Base-by-base conservation (phyloP, 2,113 vertebrate genomes). In the Phasianus colchicus region DNA sequence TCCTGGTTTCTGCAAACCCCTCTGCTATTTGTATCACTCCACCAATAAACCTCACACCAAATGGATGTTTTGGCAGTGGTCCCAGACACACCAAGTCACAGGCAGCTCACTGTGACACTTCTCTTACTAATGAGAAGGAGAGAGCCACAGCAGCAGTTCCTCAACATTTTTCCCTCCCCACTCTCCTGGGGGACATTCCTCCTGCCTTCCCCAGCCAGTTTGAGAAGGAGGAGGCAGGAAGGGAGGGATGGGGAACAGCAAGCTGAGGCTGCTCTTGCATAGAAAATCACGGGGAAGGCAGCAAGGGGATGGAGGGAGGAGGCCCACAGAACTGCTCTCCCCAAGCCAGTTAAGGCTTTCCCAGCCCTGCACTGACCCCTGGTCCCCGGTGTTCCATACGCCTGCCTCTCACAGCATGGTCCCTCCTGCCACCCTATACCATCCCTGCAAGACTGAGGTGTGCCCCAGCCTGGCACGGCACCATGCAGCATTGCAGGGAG, bases 1-100 rank as follows among this genome's bases (percentile, higher is more conserved):
- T 24, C 63, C 78, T 32, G 34, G 45, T 77, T 92, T 91, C 75
- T 88, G 47, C 2, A 3, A 89, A 48, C 27, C 54, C 60, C 48
- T 92, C 88, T 92, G 76, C 60, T 92, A 61, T 86, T 92, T 75
- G 47, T 57, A 93, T 57, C 80, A n/a, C 52, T 57, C 64, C 69
- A 91, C 25, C 75, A 66, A 25, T 38, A 78, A 86, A 83, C 74
- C 16, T 91, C 67, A n/a, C 65, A 78, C 64, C 69, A 93, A 95
- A 93, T 81, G 91, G 94, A 88, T 78, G 65, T 80, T 77, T 83
- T 93, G 91, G 89, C 87, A 47, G 76, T 74, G 43, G 47, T 95
- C 84, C 75, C 89, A 91, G 89, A 61, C 32, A 75, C 32, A 91
- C 85, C 76, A 71, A 95, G 67, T 66, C 87, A 70, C 65, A 50